Evolutionary conservation across 2,113 vertebrate genomes (phyloP).

Genomic region (Piaya cayana): DNA sequence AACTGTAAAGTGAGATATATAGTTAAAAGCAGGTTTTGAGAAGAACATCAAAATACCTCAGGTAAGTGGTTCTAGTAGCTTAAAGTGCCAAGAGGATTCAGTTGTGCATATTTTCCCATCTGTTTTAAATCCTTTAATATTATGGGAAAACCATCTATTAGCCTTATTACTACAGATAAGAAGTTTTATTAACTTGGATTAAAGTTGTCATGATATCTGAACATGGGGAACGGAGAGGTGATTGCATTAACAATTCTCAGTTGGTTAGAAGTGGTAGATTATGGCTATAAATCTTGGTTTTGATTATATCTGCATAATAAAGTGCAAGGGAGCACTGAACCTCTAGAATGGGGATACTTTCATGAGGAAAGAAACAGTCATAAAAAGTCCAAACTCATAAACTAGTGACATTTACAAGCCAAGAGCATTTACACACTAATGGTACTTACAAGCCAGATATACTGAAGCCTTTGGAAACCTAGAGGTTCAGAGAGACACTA

Average conservation of each 20-base stretch:
- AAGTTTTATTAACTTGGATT: slow-evolving; percentile 43
- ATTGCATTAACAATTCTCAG: slow-evolving; percentile 21
- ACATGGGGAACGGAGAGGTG: not conserved
- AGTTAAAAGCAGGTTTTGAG: not conserved
- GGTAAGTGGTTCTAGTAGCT: not conserved
- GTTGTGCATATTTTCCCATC: not conserved
- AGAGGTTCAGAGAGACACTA: not conserved
- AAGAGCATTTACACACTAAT: not conserved
- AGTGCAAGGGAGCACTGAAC: not conserved
- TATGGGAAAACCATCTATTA: not conserved
- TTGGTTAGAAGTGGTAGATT: not conserved
- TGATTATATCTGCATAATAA: not conserved
- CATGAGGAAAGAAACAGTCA: not conserved
- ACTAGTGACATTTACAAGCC: not conserved
- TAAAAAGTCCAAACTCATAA: not conserved
- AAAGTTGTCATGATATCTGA: slow-evolving; percentile 15
- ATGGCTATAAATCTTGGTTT: not conserved
- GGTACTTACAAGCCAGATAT: not conserved
- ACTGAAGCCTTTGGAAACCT: not conserved
- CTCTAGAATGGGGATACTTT: not conserved
- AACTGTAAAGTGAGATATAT: not conserved
- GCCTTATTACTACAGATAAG: not conserved
- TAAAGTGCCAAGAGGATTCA: not conserved
- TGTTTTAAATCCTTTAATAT: not conserved
- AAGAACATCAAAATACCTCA: not conserved